Evolutionary conservation across 1,140 invertebrate species (phyloP), one percentile per base, ranked within the genome.

Genomic region (Aporrectodea caliginosa): DNA sequence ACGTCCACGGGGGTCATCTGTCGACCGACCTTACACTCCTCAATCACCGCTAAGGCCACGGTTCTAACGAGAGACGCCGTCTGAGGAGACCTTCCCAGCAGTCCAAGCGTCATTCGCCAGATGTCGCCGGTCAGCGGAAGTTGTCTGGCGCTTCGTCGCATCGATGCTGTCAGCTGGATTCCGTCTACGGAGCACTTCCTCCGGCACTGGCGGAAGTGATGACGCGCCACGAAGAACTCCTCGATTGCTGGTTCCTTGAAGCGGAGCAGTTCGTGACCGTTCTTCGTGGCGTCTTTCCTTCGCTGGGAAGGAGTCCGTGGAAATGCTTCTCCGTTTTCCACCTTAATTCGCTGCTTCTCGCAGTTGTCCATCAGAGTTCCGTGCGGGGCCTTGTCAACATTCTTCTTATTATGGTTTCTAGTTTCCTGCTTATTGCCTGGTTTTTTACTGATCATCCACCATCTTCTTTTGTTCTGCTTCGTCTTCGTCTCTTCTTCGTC

Each of bases 51-150:
- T 22, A 29, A 29, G 1, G 73, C 33, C 6, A 79, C 33, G 32
- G 2, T 22, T 35, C 32, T n/a, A 16, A 33, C 16, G 12, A 75
- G n/a, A 2, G n/a, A 14, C 73, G 73, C 30, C 70, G 35, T 75
- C 72, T 74, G 71, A 2, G n/a, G 2, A 1, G 35, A 32, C 22
- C 43, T 31, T 29, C 35, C 58, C 27, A 79, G 32, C 58, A 79
- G n/a, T 12, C 78, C 78, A 74, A 79, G 73, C 29, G 78, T 75
- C 71, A 79, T 79, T 43, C 78, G 32, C 78, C 78, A 79, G 34
- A 79, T 79, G 33, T 74, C 33, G 12, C 78, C 78, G 30, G 70
- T 75, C n/a, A n/a, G 34, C 1, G 78, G 78, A 22, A 79, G 73
- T 16, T 58, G 33, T 29, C 73, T 31, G 70, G 73, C 34, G 31